These are phyloP conservation scores for Drosophila seclusa DNA, from an alignment of 2,888 invertebrate species.

Conservation along the genomic window DNA sequence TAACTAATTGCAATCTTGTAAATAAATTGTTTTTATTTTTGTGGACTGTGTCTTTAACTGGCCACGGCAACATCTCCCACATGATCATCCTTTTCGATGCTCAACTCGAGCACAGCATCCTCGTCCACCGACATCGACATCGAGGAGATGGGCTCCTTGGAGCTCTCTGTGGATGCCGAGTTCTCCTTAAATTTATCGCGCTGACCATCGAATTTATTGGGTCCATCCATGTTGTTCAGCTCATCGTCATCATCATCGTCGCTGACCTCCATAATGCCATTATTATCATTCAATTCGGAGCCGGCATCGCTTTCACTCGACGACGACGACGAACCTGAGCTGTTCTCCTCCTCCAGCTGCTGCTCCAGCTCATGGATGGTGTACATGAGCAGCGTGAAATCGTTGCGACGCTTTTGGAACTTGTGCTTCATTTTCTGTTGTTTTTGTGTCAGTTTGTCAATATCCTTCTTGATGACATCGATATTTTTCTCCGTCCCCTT, in stretches of 20 bases:
- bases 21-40: conserved; percentile 24
- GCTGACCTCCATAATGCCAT: conserved; percentile 74
- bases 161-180: conserved; percentile 70
- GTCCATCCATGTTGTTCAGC: conserved; percentile 38
- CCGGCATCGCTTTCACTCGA: conserved; percentile 64
- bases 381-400: conserved; percentile 94
- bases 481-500: conserved; percentile 91
- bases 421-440: conserved; percentile 91
- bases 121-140: conserved; percentile 76
- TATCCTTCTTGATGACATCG: conserved; percentile 89
- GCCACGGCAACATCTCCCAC: conserved; percentile 69
- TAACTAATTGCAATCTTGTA: conserved; percentile 1
- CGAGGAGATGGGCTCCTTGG: conserved; percentile 66
- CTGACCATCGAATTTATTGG: conserved; percentile 53
- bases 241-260: conserved; percentile 77
- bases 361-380: conserved; percentile 94
- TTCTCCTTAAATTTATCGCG: conserved; percentile 53
- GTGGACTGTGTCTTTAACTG: conserved; percentile 38
- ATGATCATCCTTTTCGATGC: conserved; percentile 80
- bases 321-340: conserved; percentile 85
- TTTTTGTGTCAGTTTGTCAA: conserved; percentile 89
- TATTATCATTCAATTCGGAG: conserved; percentile 57
- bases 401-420: conserved; percentile 93
- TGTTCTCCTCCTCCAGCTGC: conserved; percentile 89
- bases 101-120: conserved; percentile 80